A percentile compares a stretch with the other conserved stretches of the same genome.
Evolutionary conservation across 2,113 vertebrate genomes (phyloP).

Genomic region (Pyrgilauda ruficollis): DNA sequence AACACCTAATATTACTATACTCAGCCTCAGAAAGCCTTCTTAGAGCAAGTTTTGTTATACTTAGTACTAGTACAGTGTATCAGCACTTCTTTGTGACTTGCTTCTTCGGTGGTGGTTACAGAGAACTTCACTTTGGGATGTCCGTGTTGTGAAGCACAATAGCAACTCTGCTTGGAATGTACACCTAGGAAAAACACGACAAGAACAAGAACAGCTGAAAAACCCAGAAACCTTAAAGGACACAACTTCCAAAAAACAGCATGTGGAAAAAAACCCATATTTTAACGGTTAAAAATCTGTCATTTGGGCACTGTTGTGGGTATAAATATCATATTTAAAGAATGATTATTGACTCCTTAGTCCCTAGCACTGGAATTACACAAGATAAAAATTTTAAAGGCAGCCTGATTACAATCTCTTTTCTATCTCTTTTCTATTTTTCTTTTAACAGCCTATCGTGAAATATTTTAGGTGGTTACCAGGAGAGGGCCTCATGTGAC

Average conservation of each 20-base stretch:
- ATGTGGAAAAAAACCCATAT: not conserved
- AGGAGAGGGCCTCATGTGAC: slow-evolving; percentile 61
- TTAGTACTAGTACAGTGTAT: not conserved
- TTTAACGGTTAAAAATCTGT: not conserved
- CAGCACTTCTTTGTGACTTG: slow-evolving; percentile 37
- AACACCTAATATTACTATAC: slow-evolving; percentile 41
- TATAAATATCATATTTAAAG: not conserved
- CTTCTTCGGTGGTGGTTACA: not conserved
- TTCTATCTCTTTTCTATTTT: not conserved
- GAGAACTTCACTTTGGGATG: slow-evolving; percentile 58
- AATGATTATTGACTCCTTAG: not conserved
- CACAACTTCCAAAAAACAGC: not conserved
- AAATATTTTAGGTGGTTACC: not conserved
- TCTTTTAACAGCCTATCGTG: not conserved
- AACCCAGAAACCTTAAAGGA: not conserved
- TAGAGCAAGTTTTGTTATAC: not conserved
- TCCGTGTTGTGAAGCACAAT: slow-evolving; percentile 75
- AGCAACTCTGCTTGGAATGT: slow-evolving; percentile 83
- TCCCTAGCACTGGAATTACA: not conserved
- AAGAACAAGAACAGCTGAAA: slow-evolving; percentile 8
- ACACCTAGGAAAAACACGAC: slow-evolving; percentile 63
- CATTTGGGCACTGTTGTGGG: not conserved
- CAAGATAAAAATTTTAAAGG: not conserved
- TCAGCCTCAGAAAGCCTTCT: slow-evolving; percentile 47
- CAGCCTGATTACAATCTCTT: not conserved